Evolutionary conservation across 1,140 invertebrate genomes (phyloP).

Genomic region (Brachionus rubens): DNA sequence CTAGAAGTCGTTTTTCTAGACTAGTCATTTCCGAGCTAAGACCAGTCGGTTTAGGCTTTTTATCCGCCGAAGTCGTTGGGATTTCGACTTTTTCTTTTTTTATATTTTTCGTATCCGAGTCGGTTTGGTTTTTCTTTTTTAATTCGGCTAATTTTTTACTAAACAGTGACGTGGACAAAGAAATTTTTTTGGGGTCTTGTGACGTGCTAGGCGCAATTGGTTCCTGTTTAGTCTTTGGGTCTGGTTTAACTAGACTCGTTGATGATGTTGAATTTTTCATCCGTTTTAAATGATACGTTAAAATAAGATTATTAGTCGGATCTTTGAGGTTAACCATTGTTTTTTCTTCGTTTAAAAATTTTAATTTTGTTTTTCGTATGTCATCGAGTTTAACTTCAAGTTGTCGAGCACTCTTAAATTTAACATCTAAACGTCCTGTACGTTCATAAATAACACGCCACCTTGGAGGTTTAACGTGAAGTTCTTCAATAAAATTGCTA

Average conservation of each 20-base stretch:
- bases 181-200: neutral
- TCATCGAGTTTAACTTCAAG: neutral
- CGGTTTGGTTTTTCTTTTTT: neutral
- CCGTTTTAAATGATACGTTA: conserved; percentile 22
- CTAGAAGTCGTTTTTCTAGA: neutral
- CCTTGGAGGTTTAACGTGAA: conserved; percentile 16
- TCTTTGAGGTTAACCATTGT: conserved; percentile 25
- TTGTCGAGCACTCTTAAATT: conserved; percentile 6
- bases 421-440: conserved; percentile 4
- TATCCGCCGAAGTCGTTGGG: neutral
- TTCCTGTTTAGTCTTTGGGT: neutral
- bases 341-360: neutral
- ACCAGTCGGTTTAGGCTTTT: neutral
- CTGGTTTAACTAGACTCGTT: neutral
- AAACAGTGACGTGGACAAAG: too few species aligned
- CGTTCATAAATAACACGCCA: conserved; percentile 35
- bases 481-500: neutral
- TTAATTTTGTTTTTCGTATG: conserved; percentile 1
- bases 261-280: neutral
- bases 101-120: neutral
- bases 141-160: conserved; percentile 17
- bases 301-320: conserved; percentile 21
- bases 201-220: neutral
- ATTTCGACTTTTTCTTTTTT: neutral
- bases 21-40: neutral